These are phyloP conservation scores for Drosophila navojoa DNA, from an alignment of 1,140 invertebrate species.

Conservation along the genomic window DNA sequence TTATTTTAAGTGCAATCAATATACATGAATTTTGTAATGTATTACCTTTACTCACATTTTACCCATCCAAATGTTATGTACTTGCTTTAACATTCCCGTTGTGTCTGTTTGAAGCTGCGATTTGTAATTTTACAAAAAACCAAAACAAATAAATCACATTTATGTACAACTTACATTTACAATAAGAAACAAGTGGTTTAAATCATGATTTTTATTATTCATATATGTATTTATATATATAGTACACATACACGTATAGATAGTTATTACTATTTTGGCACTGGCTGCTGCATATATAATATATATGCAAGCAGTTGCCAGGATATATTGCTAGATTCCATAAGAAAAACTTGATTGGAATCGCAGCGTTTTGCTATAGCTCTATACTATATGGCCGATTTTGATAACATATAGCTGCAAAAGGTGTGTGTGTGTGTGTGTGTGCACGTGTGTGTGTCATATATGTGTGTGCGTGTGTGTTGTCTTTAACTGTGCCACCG, in stretches of 20 bases:
- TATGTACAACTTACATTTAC: background rate
- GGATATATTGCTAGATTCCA: constrained; percentile 39
- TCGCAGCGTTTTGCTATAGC: constrained; percentile 33
- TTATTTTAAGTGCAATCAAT: constrained; percentile 33
- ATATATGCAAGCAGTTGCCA: constrained; percentile 32
- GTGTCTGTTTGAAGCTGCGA: background rate
- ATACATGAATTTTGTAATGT: constrained; percentile 14
- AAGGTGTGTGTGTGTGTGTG: constrained; percentile 5
- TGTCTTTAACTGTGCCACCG: constrained; percentile 1
- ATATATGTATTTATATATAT: constrained; percentile 52
- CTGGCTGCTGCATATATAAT: constrained; percentile 9
- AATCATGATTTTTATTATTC: constrained; percentile 50
- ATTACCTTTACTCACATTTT: background rate
- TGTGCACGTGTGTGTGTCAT: background rate
- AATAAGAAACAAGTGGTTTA: constrained; percentile 4
- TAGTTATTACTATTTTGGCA: constrained; percentile 55
- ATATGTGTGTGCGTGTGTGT: background rate
- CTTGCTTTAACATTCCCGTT: constrained; percentile 12
- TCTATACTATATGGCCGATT: constrained; percentile 74
- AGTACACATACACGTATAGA: constrained; percentile 50
- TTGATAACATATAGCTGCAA: constrained; percentile 51
- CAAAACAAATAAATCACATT: constrained; percentile 14
- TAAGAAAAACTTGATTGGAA: constrained; percentile 41
- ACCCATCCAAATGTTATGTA: constrained; percentile 4
- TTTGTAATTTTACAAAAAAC: constrained; percentile 56